Percentiles rank a stretch among this genome's conserved stretches.
phyloP scores from a whole-genome alignment of 2,113 vertebrate genomes.

The Sebastes schlegelii region DNA sequence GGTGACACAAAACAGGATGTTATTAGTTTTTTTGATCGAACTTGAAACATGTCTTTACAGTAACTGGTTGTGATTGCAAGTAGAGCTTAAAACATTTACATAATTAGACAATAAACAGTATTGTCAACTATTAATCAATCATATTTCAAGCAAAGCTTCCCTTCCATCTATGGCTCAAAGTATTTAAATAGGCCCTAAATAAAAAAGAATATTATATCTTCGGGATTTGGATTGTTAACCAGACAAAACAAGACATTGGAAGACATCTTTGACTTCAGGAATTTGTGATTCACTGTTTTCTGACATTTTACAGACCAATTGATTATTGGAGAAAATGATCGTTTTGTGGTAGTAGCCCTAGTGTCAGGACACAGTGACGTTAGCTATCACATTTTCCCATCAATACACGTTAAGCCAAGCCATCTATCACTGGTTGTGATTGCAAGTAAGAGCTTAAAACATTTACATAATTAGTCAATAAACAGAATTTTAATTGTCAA shows the following conservation, averaged over 20 bases:
- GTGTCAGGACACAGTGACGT: background rate
- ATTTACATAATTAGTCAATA: background rate
- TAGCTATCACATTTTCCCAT: background rate
- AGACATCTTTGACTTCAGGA: background rate
- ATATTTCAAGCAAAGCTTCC: background rate
- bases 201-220: background rate
- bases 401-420: background rate
- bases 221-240: too few relatives aligned
- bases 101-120: background rate
- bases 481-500: background rate
- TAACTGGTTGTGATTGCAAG: background rate
- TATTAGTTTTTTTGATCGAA: background rate
- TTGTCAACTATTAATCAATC: background rate
- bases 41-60: background rate
- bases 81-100: background rate
- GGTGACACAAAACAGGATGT: slow-evolving; percentile 15
- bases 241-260: background rate
- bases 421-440: too few relatives aligned
- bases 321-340: background rate
- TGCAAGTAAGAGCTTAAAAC: background rate
- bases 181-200: too few relatives aligned
- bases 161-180: background rate
- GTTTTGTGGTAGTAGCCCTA: background rate
- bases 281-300: background rate
- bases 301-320: background rate